phyloP scores from a whole-genome alignment of 2,888 invertebrate species.

The Caenorhabditis uteleia region DNA sequence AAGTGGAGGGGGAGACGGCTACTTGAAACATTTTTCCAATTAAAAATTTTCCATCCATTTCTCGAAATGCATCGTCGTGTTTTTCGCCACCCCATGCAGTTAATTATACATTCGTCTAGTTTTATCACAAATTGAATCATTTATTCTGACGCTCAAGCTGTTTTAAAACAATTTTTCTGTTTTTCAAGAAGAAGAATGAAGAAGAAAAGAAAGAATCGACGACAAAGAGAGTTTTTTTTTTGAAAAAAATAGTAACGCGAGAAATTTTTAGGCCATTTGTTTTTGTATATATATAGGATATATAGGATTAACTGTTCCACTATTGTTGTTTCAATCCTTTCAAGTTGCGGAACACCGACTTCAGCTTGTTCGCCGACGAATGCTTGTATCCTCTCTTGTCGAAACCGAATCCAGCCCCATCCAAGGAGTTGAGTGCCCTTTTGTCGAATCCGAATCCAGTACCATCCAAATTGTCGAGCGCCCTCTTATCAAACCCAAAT shows the following conservation, averaged over 20 bases:
- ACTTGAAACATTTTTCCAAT: no score
- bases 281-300: background rate
- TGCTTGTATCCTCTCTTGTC: conserved; percentile 33
- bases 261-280: conserved; percentile 3
- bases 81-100: no score
- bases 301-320: background rate
- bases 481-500: conserved; percentile 39
- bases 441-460: conserved; percentile 37
- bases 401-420: conserved; percentile 41
- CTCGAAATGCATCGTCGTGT: no score
- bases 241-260: no score
- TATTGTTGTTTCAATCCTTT: conserved; percentile 30
- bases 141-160: conserved; percentile 48
- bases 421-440: conserved; percentile 33
- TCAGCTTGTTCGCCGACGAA: conserved; percentile 15
- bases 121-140: conserved; percentile 30
- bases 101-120: no score
- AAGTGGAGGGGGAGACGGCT: no score
- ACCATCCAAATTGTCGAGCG: background rate
- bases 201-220: conserved; percentile 9
- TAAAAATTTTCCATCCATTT: no score
- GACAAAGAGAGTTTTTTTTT: conserved; percentile 3
- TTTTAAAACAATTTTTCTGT: background rate
- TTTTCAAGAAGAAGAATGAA: conserved; percentile 1
- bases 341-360: conserved; percentile 22